These are phyloP conservation scores for Pseudomyrmex gracilis DNA, from an alignment of 1,140 invertebrate species.

Conservation along the genomic window DNA sequence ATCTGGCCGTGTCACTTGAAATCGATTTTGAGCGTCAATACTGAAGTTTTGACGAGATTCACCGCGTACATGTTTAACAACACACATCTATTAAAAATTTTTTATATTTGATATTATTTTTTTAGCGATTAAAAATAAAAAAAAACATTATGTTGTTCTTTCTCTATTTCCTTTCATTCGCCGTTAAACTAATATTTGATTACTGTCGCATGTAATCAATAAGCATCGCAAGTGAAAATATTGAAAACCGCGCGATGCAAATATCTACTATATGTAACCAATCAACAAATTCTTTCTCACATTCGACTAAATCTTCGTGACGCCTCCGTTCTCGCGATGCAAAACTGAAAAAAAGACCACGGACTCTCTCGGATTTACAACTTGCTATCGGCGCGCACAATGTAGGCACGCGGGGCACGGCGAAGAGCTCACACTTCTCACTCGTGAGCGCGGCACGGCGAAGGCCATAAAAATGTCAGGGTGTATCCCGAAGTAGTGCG, in stretches of 20 bases:
- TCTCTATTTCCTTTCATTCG: background rate
- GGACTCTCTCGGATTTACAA: conserved; percentile 63
- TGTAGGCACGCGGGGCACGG: conserved; percentile 52
- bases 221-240: background rate
- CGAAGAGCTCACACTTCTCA: conserved; percentile 44
- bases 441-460: conserved; percentile 37
- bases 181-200: background rate
- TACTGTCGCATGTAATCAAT: background rate
- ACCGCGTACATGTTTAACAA: no score
- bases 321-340: conserved; percentile 19
- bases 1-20: conserved; percentile 14
- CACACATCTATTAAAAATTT: no score
- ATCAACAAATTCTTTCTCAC: conserved; percentile 39
- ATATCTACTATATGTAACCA: background rate
- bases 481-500: conserved; percentile 66
- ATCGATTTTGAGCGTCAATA: conserved; percentile 28
- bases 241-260: background rate
- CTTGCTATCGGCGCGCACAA: conserved; percentile 42
- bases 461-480: conserved; percentile 71
- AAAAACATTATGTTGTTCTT: background rate
- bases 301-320: conserved; percentile 54
- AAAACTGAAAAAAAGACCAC: conserved; percentile 41
- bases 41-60: background rate
- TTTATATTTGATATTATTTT: background rate
- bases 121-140: background rate